Conservation (phyloP, 1,140 invertebrate species). For the Propsilocerus akamusi region DNA sequence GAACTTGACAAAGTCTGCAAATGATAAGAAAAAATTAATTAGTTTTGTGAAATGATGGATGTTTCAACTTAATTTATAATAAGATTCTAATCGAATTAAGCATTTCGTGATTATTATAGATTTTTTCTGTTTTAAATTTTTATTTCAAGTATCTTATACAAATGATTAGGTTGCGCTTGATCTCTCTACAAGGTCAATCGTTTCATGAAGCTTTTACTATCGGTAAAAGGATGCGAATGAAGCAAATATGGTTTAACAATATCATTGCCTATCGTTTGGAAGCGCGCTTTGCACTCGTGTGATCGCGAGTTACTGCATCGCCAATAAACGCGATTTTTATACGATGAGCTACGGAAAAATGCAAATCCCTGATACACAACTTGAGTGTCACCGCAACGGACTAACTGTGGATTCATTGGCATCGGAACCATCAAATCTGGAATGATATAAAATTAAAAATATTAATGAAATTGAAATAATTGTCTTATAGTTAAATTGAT, state of each 20-base stretch:
- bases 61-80: too few relatives aligned
- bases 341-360: not conserved
- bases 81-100: too few relatives aligned
- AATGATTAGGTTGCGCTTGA: too few relatives aligned
- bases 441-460: not conserved
- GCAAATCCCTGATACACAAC: not conserved
- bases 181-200: too few relatives aligned
- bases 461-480: not conserved
- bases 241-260: not conserved
- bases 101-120: too few relatives aligned
- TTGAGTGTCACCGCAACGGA: not conserved
- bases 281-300: not conserved
- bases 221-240: not conserved
- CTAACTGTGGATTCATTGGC: not conserved
- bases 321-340: not conserved
- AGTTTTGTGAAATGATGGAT: too few relatives aligned
- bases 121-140: too few relatives aligned
- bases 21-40: not conserved
- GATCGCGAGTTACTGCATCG: not conserved
- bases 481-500: not conserved
- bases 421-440: not conserved
- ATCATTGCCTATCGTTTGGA: not conserved
- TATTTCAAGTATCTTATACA: too few relatives aligned
- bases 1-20: conserved; percentile 15
- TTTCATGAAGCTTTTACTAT: too few relatives aligned